Base-by-base conservation (phyloP, 2,113 vertebrate species). In the Crotalus helleri region DNA sequence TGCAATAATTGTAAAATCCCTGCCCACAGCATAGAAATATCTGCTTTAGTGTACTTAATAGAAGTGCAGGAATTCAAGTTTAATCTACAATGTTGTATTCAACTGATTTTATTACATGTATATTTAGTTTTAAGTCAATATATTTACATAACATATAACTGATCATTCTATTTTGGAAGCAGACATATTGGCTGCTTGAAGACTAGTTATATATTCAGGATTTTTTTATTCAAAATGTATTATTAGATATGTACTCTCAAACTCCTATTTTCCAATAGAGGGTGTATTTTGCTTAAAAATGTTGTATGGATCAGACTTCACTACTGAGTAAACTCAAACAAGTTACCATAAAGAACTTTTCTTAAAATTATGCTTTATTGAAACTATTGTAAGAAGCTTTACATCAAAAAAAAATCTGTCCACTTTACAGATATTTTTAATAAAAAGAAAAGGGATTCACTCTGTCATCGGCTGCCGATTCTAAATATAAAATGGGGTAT, bases 231-330 rank as follows among this genome's bases (percentile, higher is more conserved):
- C 81, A 94, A 95, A 93, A 57, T 92, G 58, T 90, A 93, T 93
- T 92, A 91, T 94, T 94, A 94, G 17, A 58, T 90, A 58, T 92
- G 95, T 85, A 64, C 7, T 1, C 61, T 88, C 94, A 89, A 92
- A 90, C 74, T 93, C 87, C 92, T 94, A 92, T 87, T 94, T 92
- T 90, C 93, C 64, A 95, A 92, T 69, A 94, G 95, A 95, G 95
- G 29, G 23, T 92, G 93, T 93, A 90, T 58, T 95, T 94, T 94
- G 64, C 88, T 90, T 57, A 44, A 89, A 95, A 94, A 94, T 0
- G 94, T 44, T 91, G 13, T 4, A 0, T 24, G 49, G 85, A 95
- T 90, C 55, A 91, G 92, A 53, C 92, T 61, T 5, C 2, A 86
- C 39, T 90, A 55, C 86, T 90, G 64, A 93, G 64, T 39, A 54